Base-by-base conservation (phyloP, 2,888 invertebrate species). In the Sinelater perroti region DNA sequence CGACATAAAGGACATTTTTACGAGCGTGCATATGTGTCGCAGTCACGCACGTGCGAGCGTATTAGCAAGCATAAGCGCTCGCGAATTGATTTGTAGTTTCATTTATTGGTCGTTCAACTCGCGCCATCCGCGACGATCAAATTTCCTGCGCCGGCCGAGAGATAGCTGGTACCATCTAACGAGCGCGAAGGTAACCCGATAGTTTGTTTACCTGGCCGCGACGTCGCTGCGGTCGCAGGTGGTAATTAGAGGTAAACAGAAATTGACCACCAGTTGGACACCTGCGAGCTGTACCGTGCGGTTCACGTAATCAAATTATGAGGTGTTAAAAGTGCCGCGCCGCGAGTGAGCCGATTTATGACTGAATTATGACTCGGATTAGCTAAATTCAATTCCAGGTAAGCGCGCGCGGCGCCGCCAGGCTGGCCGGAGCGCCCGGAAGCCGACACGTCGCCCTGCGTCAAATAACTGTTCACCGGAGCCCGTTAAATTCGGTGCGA, bases 391-490 rank as follows among this genome's bases (percentile, higher is more conserved):
- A 33, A n/a, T 44, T 45, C 31, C 13, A 53, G 53, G 56, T 60
- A 53, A 52, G 40, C n/a, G n/a, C n/a, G n/a, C n/a, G n/a, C n/a
- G n/a, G n/a, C n/a, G 16, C 11, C 40, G 8, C 11, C 10, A 20
- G 5, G 42, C 31, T 28, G n/a, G n/a, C n/a, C n/a, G n/a, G n/a
- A n/a, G n/a, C n/a, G n/a, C 60, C 42, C 35, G 10, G 26, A 45
- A 55, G 44, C 53, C 63, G 63, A 69, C 69, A 69, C 68, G 68
- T 69, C 65, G 67, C 56, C 62, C 65, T 67, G 63, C 65, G 61
- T 54, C 58, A 61, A 63, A 57, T 67, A 69, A 69, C 68, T 69
- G 69, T 69, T 64, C 65, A 67, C 52, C 61, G 61, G 64, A 66
- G 66, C 60, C 68, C 70, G 70, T 70, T 66, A 67, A 69, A 67